Conservation (phyloP, 2,797 vertebrate genomes). For the Arctocebus calabarensis region DNA sequence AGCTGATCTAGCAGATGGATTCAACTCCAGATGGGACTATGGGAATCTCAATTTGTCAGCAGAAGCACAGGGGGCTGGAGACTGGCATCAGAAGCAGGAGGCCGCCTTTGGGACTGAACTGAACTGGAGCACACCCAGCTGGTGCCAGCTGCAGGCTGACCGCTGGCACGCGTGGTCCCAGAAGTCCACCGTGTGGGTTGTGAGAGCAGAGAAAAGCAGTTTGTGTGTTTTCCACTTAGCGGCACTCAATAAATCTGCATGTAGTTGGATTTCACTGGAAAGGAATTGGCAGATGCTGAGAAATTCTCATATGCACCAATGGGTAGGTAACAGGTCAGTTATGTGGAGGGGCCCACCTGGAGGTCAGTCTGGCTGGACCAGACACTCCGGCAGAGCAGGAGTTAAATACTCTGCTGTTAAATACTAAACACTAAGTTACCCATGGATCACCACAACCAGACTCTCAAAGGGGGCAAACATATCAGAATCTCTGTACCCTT, state of each 20-base stretch:
- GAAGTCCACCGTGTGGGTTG: background rate
- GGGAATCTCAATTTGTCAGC: background rate
- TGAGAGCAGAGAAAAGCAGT: background rate
- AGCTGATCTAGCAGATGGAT: background rate
- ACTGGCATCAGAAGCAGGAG: background rate
- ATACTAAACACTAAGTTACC: rapidly evolving
- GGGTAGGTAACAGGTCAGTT: background rate
- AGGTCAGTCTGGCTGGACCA: background rate
- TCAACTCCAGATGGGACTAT: background rate
- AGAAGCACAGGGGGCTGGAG: background rate
- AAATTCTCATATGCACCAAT: rapidly evolving
- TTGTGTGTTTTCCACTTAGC: background rate
- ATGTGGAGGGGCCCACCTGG: rapidly evolving
- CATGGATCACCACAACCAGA: background rate
- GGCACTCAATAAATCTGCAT: background rate
- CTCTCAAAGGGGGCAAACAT: background rate
- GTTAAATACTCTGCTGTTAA: background rate
- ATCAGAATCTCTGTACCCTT: background rate
- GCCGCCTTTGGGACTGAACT: too few relatives aligned
- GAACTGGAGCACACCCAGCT: too few relatives aligned
- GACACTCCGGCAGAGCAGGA: background rate
- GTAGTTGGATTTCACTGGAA: background rate
- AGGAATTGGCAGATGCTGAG: background rate
- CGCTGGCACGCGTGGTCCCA: background rate
- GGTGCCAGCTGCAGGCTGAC: rapidly evolving